Base-by-base conservation (phyloP, 2,888 invertebrate species). In the Parnassius mnemosyne region DNA sequence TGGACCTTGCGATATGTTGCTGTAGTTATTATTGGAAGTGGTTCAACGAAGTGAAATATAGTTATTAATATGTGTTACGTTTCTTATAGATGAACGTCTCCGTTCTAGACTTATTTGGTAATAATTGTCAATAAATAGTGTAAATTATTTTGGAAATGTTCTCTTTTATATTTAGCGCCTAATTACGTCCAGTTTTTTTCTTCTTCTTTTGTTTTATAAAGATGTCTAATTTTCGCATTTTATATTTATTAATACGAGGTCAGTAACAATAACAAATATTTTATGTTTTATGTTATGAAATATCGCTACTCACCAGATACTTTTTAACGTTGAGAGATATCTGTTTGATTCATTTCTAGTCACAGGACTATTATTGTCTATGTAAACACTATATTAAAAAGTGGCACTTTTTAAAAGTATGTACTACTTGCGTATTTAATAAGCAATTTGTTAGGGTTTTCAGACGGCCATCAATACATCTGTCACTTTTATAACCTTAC, bases 181-280 rank as follows among this genome's bases (percentile, higher is more conserved):
- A 84, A 82, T 85, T 81, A 87, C 86, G 87, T 87, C 85, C 87
- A 85, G 75, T 83, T 84, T 59, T 55, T 20, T 20, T n/a, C n/a
- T 50, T 83, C 74, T 77, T 81, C 79, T 81, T 78, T 85, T 87
- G 80, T 85, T 86, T 85, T 75, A 83, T 83, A 76, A 76, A 75
- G 75, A 77, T 79, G 80, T 83, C 75, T 83, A 81, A 83, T 81
- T 82, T 84, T 83, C 81, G 79, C 84, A 81, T 83, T 81, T 78
- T 83, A 84, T 87, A 87, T 87, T 87, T 88, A 87, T 89, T 86
- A 80, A 85, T 86, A 87, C 81, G 84, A 84, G 89, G 89, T 89
- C 89, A 90, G 88, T 89, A 88, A 83, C 73, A 77, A 71, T 84
- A 85, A 79, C 75, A 79, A 73, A 79, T 80, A 78, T 75, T 77